These are phyloP conservation scores for Nymphalis c-album DNA, from an alignment of 2,888 invertebrate genomes.

Conservation along the genomic window DNA sequence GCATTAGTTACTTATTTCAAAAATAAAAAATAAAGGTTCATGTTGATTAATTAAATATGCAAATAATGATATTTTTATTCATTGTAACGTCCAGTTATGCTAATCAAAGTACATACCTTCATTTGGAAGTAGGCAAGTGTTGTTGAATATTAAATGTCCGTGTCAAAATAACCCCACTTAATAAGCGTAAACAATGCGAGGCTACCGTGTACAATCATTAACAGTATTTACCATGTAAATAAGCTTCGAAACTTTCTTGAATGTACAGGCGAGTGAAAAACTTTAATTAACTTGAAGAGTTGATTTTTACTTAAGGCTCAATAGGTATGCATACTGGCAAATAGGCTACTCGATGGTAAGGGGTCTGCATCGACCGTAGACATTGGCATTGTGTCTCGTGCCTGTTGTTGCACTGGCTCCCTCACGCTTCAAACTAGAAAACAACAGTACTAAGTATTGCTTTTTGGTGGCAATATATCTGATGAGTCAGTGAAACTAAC, in stretches of 20 bases:
- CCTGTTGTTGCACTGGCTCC: too few relatives aligned
- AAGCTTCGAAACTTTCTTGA: constrained; percentile 42
- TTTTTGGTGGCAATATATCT: too few relatives aligned
- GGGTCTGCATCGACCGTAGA: too few relatives aligned
- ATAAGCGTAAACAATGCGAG: constrained; percentile 38
- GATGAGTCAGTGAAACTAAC: too few relatives aligned
- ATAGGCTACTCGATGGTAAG: too few relatives aligned
- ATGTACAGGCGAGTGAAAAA: constrained; percentile 33
- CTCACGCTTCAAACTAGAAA: too few relatives aligned
- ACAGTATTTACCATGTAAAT: constrained; percentile 43
- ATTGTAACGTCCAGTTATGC: constrained; percentile 22
- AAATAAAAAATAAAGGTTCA: background rate
- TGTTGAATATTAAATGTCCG: constrained; percentile 34
- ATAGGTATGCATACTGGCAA: too few relatives aligned
- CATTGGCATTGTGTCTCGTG: too few relatives aligned
- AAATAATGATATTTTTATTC: background rate
- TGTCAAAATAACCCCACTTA: constrained; percentile 37
- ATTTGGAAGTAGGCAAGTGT: constrained; percentile 29
- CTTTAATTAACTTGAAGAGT: background rate
- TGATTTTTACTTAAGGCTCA: too few relatives aligned
- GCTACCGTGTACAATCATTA: constrained; percentile 33
- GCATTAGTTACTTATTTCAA: too few relatives aligned
- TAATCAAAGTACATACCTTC: constrained; percentile 10
- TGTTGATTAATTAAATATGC: background rate
- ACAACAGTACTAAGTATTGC: too few relatives aligned